Conservation (phyloP, 2,797 vertebrate genomes). For the Ptychadena robeensis region DNA sequence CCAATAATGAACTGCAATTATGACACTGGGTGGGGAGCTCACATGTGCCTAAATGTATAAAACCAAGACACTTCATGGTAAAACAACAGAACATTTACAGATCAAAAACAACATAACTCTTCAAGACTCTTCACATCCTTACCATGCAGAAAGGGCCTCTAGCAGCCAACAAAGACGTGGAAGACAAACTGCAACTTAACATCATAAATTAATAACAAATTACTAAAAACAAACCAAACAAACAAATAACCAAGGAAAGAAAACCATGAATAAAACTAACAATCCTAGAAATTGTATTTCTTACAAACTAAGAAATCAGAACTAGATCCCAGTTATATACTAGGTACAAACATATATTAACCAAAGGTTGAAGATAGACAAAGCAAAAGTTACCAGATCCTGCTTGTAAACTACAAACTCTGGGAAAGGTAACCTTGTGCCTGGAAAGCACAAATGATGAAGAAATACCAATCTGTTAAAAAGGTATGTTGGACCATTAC, state of each 20-base stretch:
- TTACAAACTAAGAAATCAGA: neutral
- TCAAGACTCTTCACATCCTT: neutral
- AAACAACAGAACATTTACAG: neutral
- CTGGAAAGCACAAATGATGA: neutral
- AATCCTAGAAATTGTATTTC: neutral
- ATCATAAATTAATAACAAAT: neutral
- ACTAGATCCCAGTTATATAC: neutral
- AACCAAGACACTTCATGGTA: neutral
- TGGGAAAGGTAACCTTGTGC: neutral
- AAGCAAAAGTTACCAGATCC: neutral
- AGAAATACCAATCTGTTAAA: neutral
- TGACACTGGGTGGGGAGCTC: neutral
- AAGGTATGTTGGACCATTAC: neutral
- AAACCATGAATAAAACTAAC: too few relatives aligned
- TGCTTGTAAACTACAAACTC: neutral
- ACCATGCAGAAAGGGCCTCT: neutral
- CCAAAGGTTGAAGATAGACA: neutral
- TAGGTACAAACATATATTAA: neutral
- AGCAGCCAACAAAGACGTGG: neutral
- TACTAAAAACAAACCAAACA: neutral
- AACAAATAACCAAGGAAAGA: neutral
- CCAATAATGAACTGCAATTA: neutral
- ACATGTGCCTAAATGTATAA: conserved; percentile 18
- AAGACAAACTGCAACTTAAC: neutral
- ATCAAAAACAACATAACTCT: neutral